Evolutionary conservation across 2,888 invertebrate species (phyloP).

Genomic region (Apocheima hispidaria): DNA sequence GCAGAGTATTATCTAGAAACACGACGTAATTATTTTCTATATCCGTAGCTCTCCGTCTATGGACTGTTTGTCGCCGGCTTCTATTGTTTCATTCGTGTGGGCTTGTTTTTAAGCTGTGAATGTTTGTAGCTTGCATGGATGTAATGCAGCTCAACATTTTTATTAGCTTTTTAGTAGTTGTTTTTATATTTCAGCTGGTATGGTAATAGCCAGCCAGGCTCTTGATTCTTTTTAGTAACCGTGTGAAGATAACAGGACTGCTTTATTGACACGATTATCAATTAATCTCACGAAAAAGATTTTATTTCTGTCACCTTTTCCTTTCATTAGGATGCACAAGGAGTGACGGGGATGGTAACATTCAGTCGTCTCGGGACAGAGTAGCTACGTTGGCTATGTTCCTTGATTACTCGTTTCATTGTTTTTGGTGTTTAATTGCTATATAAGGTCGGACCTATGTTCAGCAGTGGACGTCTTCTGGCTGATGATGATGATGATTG

Average conservation of each 20-base stretch:
- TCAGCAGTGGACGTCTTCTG: too few species aligned
- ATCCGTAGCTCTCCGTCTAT: slow-evolving; percentile 16
- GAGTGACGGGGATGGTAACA: too few species aligned
- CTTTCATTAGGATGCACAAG: not conserved
- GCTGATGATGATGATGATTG: too few species aligned
- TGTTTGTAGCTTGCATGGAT: slow-evolving; percentile 34
- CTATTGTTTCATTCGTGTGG: slow-evolving; percentile 38
- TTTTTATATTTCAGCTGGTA: slow-evolving; percentile 20
- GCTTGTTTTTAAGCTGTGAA: slow-evolving; percentile 39
- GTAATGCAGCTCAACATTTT: slow-evolving; percentile 31
- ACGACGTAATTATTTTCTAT: too few species aligned
- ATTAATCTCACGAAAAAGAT: too few species aligned
- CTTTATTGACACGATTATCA: too few species aligned
- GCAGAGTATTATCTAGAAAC: too few species aligned
- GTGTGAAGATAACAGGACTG: not conserved
- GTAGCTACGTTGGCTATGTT: too few species aligned
- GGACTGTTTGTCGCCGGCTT: slow-evolving; percentile 18
- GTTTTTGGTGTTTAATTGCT: too few species aligned
- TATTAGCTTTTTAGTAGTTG: slow-evolving; percentile 38
- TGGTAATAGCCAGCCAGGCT: not conserved
- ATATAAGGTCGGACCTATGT: too few species aligned
- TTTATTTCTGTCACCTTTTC: not conserved
- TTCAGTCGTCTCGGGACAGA: too few species aligned
- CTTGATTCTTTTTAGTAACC: not conserved
- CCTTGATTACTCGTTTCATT: too few species aligned